phyloP scores from a whole-genome alignment of 2,888 invertebrate species.

The Sesia bembeciformis region DNA sequence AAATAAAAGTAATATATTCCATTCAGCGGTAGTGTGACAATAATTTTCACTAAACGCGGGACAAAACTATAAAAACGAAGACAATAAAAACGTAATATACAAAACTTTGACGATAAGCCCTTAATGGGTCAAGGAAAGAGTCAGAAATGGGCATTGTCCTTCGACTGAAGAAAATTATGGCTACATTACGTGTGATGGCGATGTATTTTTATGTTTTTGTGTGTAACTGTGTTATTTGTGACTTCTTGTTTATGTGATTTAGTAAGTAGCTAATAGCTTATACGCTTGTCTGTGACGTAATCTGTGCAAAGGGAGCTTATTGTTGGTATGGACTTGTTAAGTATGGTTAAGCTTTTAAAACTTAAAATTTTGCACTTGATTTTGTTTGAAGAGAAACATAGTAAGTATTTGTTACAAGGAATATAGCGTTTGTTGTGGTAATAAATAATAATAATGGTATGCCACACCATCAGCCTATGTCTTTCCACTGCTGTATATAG shows the following conservation, averaged over 20 bases:
- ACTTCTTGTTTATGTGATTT: background rate
- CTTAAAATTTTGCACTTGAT: too few species aligned
- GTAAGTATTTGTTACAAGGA: too few species aligned
- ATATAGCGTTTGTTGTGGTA: too few species aligned
- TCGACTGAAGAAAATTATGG: slow-evolving; percentile 26
- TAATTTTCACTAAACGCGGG: slow-evolving; percentile 33
- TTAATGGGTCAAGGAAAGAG: slow-evolving; percentile 28
- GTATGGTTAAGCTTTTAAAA: too few species aligned
- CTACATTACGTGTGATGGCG: slow-evolving; percentile 21
- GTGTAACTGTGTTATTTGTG: background rate
- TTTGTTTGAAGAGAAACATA: too few species aligned
- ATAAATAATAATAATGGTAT: too few species aligned
- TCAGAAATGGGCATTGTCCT: slow-evolving; percentile 28
- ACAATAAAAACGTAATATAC: slow-evolving; percentile 36
- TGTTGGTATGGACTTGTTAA: too few species aligned
- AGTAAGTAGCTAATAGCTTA: too few species aligned
- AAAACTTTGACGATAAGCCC: slow-evolving; percentile 35
- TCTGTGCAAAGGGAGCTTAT: too few species aligned
- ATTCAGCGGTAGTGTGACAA: slow-evolving; percentile 15
- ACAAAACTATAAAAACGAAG: slow-evolving; percentile 23
- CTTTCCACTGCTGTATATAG: too few species aligned
- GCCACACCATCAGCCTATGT: too few species aligned
- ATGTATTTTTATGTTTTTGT: slow-evolving; percentile 8
- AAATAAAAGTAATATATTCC: background rate
- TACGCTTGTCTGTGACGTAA: too few species aligned